Conservation (phyloP, 2,888 invertebrate genomes). For the Dolichomitus sp. region DNA sequence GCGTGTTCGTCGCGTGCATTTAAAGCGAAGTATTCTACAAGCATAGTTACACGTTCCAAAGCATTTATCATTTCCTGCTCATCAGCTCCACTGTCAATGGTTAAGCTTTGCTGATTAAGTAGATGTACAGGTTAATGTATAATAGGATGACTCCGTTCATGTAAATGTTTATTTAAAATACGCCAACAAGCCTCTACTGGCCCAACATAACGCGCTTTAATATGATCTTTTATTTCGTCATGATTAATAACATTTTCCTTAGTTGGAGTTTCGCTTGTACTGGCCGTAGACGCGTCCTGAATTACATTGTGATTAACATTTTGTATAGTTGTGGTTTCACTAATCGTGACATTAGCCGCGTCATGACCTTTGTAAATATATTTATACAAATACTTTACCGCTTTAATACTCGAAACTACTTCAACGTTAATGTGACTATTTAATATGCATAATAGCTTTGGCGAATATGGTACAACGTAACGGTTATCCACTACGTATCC, state of each 20-base stretch:
- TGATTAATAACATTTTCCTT: conserved; percentile 17
- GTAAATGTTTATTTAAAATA: conserved; percentile 20
- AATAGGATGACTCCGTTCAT: conserved; percentile 16
- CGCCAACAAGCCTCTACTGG: conserved; percentile 48
- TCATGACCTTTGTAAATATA: conserved; percentile 17
- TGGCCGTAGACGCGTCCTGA: neutral
- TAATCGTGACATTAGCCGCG: conserved; percentile 61
- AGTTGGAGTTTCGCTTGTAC: neutral
- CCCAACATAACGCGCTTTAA: conserved; percentile 41
- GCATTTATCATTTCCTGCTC: conserved; percentile 15
- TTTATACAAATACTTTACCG: conserved; percentile 16
- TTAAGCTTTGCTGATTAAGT: conserved; percentile 40
- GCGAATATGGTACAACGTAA: conserved; percentile 12
- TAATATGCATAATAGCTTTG: conserved; percentile 68
- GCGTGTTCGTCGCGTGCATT: conserved; percentile 43
- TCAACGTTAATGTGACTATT: conserved; percentile 68
- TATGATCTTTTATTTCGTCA: conserved; percentile 37
- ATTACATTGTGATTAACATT: neutral
- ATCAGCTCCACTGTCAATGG: conserved; percentile 23
- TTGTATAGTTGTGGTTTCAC: neutral
- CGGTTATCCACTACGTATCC: conserved; percentile 13
- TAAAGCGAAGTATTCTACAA: conserved; percentile 49
- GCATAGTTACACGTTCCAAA: conserved; percentile 42
- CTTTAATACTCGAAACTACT: conserved; percentile 65
- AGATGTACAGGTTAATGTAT: conserved; percentile 31